Base-by-base conservation (phyloP, 2,888 invertebrate genomes). In the Nomada ruficornis region DNA sequence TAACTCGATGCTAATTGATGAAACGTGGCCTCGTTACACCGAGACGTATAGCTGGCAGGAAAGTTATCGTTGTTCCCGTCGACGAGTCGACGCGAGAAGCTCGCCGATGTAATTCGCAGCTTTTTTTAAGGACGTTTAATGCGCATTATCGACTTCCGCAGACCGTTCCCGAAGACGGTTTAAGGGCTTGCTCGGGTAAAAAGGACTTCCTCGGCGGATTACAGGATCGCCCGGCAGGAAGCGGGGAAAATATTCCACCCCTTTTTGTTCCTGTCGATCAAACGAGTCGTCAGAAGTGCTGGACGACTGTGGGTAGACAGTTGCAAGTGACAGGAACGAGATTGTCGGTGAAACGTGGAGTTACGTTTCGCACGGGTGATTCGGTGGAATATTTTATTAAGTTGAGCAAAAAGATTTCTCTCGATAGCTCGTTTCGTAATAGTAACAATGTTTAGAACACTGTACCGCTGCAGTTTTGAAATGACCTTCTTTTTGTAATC, bases 1-100 rank as follows among this genome's bases (percentile, higher is more conserved):
- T 65, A 10, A 65, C 42, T 72, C 52, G 23, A 77, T 54, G 77
- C 44, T 77, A 77, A 73, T 73, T 59, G 63, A 77, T 52, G 50
- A 29, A 77, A 71, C 71, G 36, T 20, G 42, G 26, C 18, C 57
- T 57, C 57, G 69, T 42, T 52, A 18, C 44, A 50, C 10, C 5
- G 29, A 9, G 20, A 29, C 15, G 60, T 20, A 47, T 15, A n/a
- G 36, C 63, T 42, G 18, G n/a, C 68, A 42, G 29, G 50, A 29
- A 63, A 65, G 47, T 65, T 59, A 52, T 73, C 42, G 52, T 18
- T 29, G 59, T 60, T 65, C 50, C 55, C 26, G 26, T 72, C 36
- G 64, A 77, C 59, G 50, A 77, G 15, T 20, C 42, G 15, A 36
- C 15, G n/a, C 26, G 18, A 11, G 23, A 23, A 26, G 2, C 73